Conservation (phyloP, 2,113 vertebrate genomes). For the Furnarius figulus region DNA sequence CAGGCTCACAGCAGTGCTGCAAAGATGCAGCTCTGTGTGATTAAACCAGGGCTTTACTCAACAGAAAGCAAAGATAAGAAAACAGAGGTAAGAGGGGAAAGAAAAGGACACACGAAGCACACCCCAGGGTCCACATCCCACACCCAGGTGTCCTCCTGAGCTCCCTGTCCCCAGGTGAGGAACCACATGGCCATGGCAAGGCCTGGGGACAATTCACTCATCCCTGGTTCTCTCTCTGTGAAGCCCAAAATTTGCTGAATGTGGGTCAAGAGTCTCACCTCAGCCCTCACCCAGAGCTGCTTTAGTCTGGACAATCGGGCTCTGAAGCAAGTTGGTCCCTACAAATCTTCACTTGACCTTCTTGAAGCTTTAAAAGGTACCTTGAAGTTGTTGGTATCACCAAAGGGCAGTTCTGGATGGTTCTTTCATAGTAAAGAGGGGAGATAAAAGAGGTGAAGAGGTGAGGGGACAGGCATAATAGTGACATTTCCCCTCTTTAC, state of each 20-base stretch:
- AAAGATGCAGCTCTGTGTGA: background rate
- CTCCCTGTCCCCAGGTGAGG: background rate
- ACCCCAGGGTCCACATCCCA: rapidly evolving
- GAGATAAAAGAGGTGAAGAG: background rate
- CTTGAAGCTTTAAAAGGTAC: background rate
- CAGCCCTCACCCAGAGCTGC: background rate
- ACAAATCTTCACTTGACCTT: background rate
- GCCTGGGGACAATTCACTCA: background rate
- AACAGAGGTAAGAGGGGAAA: background rate
- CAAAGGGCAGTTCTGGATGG: background rate
- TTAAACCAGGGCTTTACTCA: background rate
- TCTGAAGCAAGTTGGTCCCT: rapidly evolving
- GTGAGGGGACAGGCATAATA: background rate
- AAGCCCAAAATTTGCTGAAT: background rate
- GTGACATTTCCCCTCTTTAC: background rate
- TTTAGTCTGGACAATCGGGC: background rate
- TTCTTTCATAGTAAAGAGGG: rapidly evolving
- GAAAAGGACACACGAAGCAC: rapidly evolving
- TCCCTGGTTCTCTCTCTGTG: background rate
- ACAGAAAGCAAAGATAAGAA: background rate
- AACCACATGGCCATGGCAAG: background rate
- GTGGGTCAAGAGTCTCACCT: background rate
- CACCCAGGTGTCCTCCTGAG: background rate
- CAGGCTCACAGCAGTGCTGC: background rate
- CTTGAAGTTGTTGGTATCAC: background rate